Base-by-base conservation (phyloP, 2,113 vertebrate genomes). In the Myrmecophaga tridactyla region DNA sequence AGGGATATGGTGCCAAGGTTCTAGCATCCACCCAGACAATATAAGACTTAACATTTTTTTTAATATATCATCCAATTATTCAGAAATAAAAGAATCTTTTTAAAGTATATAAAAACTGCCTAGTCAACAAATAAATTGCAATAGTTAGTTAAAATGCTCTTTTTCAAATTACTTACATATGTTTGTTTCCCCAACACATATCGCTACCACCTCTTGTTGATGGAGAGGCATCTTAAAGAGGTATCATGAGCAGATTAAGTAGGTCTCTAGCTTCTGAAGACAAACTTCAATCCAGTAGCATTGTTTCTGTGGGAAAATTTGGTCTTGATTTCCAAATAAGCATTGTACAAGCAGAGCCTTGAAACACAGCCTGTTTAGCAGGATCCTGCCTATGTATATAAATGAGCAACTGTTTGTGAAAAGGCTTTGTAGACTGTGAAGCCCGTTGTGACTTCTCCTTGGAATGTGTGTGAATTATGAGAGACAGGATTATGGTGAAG, bases 221-320 rank as follows among this genome's bases (percentile, higher is more conserved):
- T 20, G 46, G 12, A 69, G 39, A 91, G 43, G 69, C 78, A 39
- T 80, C 82, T 86, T 51, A 76, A 51, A 72, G 20, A 48, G 36
- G 23, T 23, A 39, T 60, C 53, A 62, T 53, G 56, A 53, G 31
- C 27, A 65, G 43, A 29, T 46, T 27, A 36, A 36, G 4, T 46
- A 62, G 31, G 12, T 60, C 63, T 93, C n/a, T 63, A 67, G 62
- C 75, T 96, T 86, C 31, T 39, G 51, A 31, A 92, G 93, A 60
- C 51, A 70, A 41, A 75, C 36, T 75, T 60, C 36, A 58, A 15
- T 17, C 25, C 81, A 53, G 70, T 23, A 53, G 70, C 63, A 70
- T 34, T 56, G 43, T 53, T 85, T 86, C 23, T 46, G 17, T 36
- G 31, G 76, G 76, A 75, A 63, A 58, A 76, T 69, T 87, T 53